Evolutionary conservation across 2,888 invertebrate species (phyloP), one percentile per base, ranked within the genome.

Genomic region (Polydrusus pterygomalis): DNA sequence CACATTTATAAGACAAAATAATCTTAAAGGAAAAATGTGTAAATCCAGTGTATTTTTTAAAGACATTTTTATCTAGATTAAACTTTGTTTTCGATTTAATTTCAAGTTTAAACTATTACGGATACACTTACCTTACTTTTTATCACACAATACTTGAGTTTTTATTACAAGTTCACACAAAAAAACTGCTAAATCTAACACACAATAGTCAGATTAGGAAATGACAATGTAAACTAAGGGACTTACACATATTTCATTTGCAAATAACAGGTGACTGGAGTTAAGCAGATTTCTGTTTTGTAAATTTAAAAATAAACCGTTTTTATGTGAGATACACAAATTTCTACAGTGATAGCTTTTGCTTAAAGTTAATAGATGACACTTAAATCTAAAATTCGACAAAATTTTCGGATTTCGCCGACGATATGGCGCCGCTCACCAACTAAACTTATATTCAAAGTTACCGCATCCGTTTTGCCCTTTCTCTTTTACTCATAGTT

Each of bases 21-120:
- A 58, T 30, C n/a, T 30, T 2, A 34, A 30, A 11, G 58, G 34
- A 58, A 58, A 58, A 58, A 58, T 58, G 58, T 58, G 58, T 58
- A 58, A 58, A 13, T 58, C 58, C 58, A 58, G 25, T 47, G 45
- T 47, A 6, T 47, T 47, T 47, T 47, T 47, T 40, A 40, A 40
- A 9, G n/a, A 47, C 25, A 47, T 47, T 13, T 13, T 15, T 47
- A 47, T 15, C 13, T 15, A n/a, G 15, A 47, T 47, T 15, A 47
- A 13, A 15, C n/a, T 47, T 47, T 6, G n/a, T 11, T 47, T 47
- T 47, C 45, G 11, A 13, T 47, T 47, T n/a, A 2, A 15, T 47
- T 40, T 40, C 40, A 40, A 13, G 40, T 40, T 40, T 40, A 40
- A 40, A 40, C 40, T 40, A 40, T 40, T 40, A 40, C 13, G 10